Percentiles rank a stretch among this genome's conserved stretches.
Evolutionary conservation across 2,113 vertebrate genomes (phyloP).

Genomic region (Anseranas semipalmata): DNA sequence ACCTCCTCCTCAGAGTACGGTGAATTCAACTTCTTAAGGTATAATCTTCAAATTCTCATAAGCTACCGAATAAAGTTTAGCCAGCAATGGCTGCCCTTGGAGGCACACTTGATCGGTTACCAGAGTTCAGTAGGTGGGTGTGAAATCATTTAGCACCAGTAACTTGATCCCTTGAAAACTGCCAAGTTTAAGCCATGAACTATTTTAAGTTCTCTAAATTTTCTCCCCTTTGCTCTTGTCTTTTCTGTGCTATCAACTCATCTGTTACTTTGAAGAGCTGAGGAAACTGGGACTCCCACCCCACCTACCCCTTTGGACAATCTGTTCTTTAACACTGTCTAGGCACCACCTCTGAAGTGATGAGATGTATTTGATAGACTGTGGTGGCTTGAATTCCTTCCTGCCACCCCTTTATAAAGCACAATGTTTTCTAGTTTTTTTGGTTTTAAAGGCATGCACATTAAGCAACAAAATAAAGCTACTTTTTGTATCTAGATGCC

Average conservation of each 20-base stretch:
- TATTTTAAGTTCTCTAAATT: not conserved
- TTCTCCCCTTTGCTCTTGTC: not conserved
- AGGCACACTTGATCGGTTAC: not conserved
- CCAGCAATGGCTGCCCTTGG: not conserved
- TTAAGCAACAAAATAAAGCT: not conserved
- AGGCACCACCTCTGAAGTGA: not conserved
- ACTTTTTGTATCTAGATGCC: not conserved
- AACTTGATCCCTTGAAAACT: not conserved
- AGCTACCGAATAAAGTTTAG: not conserved
- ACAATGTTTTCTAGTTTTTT: not conserved
- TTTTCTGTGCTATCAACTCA: not conserved
- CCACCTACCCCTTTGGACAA: not conserved
- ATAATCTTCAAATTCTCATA: not conserved
- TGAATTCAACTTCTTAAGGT: not conserved
- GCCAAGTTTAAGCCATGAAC: not conserved
- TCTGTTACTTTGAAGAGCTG: not conserved
- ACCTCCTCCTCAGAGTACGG: not conserved
- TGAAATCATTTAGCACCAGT: not conserved
- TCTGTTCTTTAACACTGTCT: not conserved
- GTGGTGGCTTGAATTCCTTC: not conserved
- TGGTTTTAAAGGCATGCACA: not conserved
- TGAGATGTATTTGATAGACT: not conserved
- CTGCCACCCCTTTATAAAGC: not conserved
- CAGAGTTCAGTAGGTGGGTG: not conserved
- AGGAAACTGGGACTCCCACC: not conserved